Base-by-base conservation (phyloP, 2,113 vertebrate genomes). In the Podiceps cristatus region DNA sequence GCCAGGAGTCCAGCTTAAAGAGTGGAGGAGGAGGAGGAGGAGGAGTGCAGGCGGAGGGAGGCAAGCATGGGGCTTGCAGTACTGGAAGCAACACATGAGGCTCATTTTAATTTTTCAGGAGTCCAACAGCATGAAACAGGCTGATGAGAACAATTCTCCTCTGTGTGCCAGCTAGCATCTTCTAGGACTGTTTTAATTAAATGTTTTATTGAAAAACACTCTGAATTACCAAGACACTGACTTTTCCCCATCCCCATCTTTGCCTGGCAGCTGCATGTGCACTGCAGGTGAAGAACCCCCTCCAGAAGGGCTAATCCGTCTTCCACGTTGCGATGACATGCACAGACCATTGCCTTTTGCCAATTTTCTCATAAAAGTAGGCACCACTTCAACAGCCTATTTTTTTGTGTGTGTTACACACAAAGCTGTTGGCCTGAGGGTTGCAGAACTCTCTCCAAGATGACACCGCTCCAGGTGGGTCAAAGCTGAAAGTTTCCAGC, bases 401-500 rank as follows among this genome's bases (percentile, higher is more conserved):
- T 76, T 89, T 53, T 49, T 74, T 42, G 18, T 33, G 9, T 13
- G 40, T 91, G 73, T 37, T 89, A 55, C 89, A 96, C 84, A 90
- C 53, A 58, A 73, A 87, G 94, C 84, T 79, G 62, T 4, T 96
- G 93, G 96, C 93, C 76, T 28, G 45, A 87, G 63, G 19, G 49
- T 74, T 31, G 45, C 91, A 86, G 62, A 53, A 55, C 35, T 91
- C 80, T 62, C 60, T 96, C 97, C 97, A 97, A 97, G 45, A 93
- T 96, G 84, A 96, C 90, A 95, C 37, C 5, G 95, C 75, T 97
- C 97, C 96, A 97, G 95, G 95, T 97, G 72, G 97, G 96, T 97
- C 96, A 97, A 37, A 73, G 87, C 94, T 86, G 74, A 93, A 90
- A 92, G 87, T 58, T 95, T 97, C 96, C 96, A 96, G 87, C 71